Conservation (phyloP, 2,888 invertebrate species). For the Panorpa germanica region DNA sequence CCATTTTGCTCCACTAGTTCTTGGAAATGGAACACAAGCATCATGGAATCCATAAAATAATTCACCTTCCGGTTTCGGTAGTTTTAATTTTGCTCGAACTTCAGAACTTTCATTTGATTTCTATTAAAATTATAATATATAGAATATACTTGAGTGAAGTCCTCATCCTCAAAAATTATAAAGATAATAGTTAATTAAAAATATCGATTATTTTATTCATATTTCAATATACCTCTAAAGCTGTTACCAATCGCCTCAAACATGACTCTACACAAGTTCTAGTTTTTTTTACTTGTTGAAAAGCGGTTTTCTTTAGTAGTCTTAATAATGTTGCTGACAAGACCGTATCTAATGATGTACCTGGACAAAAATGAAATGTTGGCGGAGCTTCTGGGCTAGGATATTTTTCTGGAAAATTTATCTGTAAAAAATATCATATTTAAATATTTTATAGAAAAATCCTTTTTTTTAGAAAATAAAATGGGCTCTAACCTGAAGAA, state of each 20-base stretch:
- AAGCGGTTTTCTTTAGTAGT: constrained; percentile 60
- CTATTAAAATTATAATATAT: constrained; percentile 11
- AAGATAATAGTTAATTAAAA: constrained; percentile 2
- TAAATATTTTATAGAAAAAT: too few relatives aligned
- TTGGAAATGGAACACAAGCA: constrained; percentile 81
- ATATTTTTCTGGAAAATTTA: constrained; percentile 54
- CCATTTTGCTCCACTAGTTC: constrained; percentile 86
- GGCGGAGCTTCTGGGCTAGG: constrained; percentile 45
- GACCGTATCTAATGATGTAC: constrained; percentile 47
- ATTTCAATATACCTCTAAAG: too few relatives aligned
- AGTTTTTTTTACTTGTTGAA: constrained; percentile 67
- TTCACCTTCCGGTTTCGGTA: constrained; percentile 23
- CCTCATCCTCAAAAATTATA: too few relatives aligned
- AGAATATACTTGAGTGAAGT: constrained; percentile 7
- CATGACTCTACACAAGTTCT: constrained; percentile 79
- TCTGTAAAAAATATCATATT: constrained; percentile 39
- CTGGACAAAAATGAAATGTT: constrained; percentile 45
- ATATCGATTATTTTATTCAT: constrained; percentile 23
- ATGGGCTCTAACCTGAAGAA: too few relatives aligned
- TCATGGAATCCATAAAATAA: constrained; percentile 29
- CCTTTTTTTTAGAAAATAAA: too few relatives aligned
- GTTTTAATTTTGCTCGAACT: constrained; percentile 21
- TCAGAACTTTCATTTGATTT: constrained; percentile 20
- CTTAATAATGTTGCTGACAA: constrained; percentile 58
- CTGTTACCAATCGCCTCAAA: constrained; percentile 46